Evolutionary conservation across 2,113 vertebrate species (phyloP).

Genomic region (Tragelaphus strepsiceros): DNA sequence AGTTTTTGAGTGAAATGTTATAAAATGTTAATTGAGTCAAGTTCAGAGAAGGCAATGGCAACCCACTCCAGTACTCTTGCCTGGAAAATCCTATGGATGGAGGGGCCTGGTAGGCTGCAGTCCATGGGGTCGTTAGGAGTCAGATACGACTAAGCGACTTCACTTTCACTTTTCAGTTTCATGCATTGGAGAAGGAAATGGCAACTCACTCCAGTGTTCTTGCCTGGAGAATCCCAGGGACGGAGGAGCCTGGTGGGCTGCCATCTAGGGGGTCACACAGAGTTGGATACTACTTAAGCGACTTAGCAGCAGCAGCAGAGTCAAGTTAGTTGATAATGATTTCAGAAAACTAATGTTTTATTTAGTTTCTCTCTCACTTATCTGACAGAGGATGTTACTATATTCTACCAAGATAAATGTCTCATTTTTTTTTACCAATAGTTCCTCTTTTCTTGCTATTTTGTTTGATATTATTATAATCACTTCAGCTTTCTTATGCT

Average conservation of each 20-base stretch:
- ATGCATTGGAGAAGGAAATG: not conserved
- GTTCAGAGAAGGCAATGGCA: not conserved
- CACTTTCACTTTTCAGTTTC: too few relatives aligned
- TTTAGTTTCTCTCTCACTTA: not conserved
- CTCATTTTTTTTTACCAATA: not conserved
- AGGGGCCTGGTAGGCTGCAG: too few relatives aligned
- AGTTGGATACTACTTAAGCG: not conserved
- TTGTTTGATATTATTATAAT: not conserved
- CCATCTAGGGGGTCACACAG: not conserved
- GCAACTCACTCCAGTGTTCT: not conserved
- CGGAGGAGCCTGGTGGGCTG: too few relatives aligned
- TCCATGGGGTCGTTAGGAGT: too few relatives aligned
- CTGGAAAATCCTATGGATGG: not conserved
- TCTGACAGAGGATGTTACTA: not conserved
- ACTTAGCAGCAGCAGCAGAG: not conserved
- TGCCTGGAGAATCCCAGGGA: not conserved
- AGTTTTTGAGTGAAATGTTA: not conserved
- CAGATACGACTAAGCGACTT: too few relatives aligned
- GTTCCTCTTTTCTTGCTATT: not conserved
- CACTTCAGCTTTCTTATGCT: not conserved
- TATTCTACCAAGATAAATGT: not conserved
- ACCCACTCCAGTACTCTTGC: not conserved
- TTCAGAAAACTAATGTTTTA: not conserved
- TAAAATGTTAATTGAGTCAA: not conserved
- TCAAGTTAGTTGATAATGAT: not conserved